These are phyloP conservation scores for Somateria mollissima DNA, from an alignment of 2,797 vertebrate species.

Conservation along the genomic window DNA sequence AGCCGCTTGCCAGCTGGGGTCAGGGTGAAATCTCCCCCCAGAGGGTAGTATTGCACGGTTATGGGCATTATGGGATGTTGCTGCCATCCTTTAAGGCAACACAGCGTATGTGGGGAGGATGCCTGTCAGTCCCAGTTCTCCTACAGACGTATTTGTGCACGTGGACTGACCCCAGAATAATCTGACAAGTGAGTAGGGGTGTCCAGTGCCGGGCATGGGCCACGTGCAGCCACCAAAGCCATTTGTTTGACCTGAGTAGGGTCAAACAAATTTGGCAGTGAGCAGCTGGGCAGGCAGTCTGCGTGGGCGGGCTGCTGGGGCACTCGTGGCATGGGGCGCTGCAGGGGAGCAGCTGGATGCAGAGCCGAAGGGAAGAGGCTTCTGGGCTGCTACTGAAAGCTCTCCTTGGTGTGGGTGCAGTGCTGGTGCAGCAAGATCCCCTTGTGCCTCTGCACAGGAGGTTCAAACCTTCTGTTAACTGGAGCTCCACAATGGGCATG, in stretches of 20 bases:
- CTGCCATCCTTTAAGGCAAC: slow-evolving; percentile 50
- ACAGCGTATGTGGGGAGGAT: not conserved
- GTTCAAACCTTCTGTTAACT: not conserved
- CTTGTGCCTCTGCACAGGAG: not conserved
- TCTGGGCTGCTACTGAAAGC: not conserved
- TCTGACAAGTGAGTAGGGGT: not conserved
- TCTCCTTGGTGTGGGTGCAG: not conserved
- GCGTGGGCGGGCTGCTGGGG: not conserved
- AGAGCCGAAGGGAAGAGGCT: not conserved
- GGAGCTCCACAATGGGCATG: not conserved
- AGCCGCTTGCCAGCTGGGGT: slow-evolving; percentile 57
- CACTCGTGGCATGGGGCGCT: accelerated
- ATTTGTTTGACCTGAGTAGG: not conserved
- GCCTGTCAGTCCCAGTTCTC: not conserved
- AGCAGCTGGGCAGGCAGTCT: not conserved
- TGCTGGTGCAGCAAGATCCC: not conserved
- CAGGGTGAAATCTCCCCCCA: slow-evolving; percentile 41
- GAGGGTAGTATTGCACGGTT: slow-evolving; percentile 40
- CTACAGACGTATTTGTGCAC: accelerated
- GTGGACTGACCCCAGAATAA: not conserved
- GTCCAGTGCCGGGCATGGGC: not conserved
- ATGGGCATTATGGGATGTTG: slow-evolving; percentile 51
- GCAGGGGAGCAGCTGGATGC: not conserved
- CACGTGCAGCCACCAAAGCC: not conserved
- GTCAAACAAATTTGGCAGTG: accelerated